Percentiles rank a stretch among this genome's conserved stretches.
Conservation (phyloP, 2,113 vertebrate species). For the Pangasianodon hypophthalmus region DNA sequence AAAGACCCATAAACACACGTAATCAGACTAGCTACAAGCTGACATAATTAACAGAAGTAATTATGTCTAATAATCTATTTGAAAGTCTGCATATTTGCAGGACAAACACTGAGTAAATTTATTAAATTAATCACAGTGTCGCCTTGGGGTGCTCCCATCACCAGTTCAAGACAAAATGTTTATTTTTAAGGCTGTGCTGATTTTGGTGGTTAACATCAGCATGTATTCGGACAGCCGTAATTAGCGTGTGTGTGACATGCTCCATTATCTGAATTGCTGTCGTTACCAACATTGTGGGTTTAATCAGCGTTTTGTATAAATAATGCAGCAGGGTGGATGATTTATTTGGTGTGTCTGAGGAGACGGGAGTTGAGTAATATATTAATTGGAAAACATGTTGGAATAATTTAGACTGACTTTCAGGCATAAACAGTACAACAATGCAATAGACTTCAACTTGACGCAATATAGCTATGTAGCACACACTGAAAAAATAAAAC, state of each 20-base stretch:
- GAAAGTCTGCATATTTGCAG: too few species aligned
- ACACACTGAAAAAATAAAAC: not conserved
- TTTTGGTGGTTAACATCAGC: not conserved
- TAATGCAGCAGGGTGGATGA: slow-evolving; percentile 2
- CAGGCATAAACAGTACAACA: slow-evolving; percentile 5
- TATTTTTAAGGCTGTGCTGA: not conserved
- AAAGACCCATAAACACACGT: not conserved
- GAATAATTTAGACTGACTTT: not conserved
- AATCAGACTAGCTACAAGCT: not conserved
- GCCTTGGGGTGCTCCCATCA: not conserved
- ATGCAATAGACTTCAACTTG: not conserved
- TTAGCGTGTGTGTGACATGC: not conserved
- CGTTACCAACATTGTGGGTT: slow-evolving; percentile 9
- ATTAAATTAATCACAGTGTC: not conserved
- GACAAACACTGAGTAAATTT: not conserved
- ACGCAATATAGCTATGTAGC: not conserved
- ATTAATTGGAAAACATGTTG: slow-evolving; percentile 4
- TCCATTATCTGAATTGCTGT: slow-evolving; percentile 26
- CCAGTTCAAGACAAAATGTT: not conserved
- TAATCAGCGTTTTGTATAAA: slow-evolving; percentile 9
- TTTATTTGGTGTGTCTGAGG: not conserved
- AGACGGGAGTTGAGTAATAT: not conserved
- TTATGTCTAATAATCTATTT: slow-evolving; percentile 6
- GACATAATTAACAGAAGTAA: not conserved
- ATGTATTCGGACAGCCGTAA: slow-evolving; percentile 7